Evolutionary conservation across 2,797 vertebrate genomes (phyloP).

Genomic region (Manis crassicaudata): DNA sequence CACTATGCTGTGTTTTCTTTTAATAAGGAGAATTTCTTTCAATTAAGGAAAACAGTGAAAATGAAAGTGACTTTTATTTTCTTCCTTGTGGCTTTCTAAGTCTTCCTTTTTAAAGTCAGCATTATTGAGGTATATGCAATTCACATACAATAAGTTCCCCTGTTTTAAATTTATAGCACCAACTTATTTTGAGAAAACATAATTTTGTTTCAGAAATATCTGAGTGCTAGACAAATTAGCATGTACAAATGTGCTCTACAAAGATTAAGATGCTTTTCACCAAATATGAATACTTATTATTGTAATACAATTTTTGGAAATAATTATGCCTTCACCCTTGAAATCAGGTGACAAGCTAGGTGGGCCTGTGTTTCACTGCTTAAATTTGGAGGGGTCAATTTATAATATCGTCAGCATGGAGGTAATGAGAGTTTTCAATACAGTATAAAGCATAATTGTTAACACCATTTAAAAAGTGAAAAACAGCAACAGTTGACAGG

Average conservation of each 20-base stretch:
- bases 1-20: background rate
- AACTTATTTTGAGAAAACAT: background rate
- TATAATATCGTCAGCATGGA: background rate
- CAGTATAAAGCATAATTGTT: background rate
- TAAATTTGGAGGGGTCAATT: background rate
- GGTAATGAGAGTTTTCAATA: constrained; percentile 39
- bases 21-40: background rate
- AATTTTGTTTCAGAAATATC: background rate
- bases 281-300: background rate
- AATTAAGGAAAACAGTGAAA: background rate
- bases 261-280: background rate
- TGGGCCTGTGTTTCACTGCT: background rate
- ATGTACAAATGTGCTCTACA: background rate
- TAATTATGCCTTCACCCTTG: background rate
- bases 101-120: too few species aligned
- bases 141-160: background rate
- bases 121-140: background rate
- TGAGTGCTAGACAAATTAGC: background rate
- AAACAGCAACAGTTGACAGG: background rate
- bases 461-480: background rate
- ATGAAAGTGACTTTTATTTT: background rate
- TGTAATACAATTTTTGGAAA: background rate
- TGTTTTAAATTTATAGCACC: background rate
- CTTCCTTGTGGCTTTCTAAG: too few species aligned
- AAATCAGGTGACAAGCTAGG: background rate